phyloP scores from a whole-genome alignment of 2,888 invertebrate genomes.

The Dolomedes plantarius region DNA sequence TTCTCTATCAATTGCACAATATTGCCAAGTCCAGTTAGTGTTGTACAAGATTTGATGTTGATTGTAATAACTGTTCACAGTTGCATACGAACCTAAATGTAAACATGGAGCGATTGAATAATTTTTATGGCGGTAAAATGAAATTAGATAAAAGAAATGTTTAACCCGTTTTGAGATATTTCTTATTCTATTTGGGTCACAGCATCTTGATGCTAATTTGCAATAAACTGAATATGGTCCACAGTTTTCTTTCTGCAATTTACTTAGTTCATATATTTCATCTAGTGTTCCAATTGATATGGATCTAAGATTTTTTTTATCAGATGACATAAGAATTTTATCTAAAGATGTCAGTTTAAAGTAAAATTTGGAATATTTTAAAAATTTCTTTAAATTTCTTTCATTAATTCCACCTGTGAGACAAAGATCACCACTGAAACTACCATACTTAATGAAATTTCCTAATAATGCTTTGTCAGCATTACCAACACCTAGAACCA shows the following conservation, averaged over 20 bases:
- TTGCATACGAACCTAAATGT: conserved; percentile 96
- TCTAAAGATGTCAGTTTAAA: conserved; percentile 84
- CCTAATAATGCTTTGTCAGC: conserved; percentile 97
- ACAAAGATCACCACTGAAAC: conserved; percentile 98
- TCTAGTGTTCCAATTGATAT: conserved; percentile 87
- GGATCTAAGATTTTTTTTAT: conserved; percentile 75
- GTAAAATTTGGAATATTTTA: conserved; percentile 77
- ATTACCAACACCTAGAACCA: conserved; percentile 95
- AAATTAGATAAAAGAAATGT: conserved; percentile 93
- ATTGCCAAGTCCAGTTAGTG: conserved; percentile 97
- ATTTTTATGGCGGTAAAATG: conserved; percentile 99
- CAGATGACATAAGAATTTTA: conserved; percentile 81
- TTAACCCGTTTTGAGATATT: conserved; percentile 94
- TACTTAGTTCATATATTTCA: conserved; percentile 92
- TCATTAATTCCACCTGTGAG: conserved; percentile 99
- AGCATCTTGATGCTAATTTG: conserved; percentile 88
- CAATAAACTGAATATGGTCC: conserved; percentile 98
- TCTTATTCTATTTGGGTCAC: conserved; percentile 82
- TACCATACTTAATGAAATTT: conserved; percentile 99
- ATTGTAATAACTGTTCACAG: conserved; percentile 97
- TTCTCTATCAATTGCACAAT: conserved; percentile 89
- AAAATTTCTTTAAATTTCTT: conserved; percentile 84
- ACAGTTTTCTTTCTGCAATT: conserved; percentile 84
- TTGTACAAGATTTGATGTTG: conserved; percentile 97
- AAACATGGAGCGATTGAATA: conserved; percentile 96